A percentile compares a stretch with the other conserved stretches of the same genome.
Evolutionary conservation across 2,113 vertebrate genomes (phyloP).

Genomic region (Cygnus atratus): DNA sequence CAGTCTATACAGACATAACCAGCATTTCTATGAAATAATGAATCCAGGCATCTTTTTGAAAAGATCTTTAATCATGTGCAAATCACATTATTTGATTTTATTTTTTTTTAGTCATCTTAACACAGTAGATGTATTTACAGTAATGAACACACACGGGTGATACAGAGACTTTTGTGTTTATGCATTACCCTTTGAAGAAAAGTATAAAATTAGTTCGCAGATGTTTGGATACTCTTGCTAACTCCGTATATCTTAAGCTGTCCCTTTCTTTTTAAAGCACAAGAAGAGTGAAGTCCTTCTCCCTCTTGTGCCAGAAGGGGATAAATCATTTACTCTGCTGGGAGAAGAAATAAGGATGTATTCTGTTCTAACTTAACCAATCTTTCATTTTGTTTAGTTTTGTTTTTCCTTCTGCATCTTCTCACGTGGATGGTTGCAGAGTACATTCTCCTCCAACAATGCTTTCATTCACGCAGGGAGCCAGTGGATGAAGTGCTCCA

Average conservation of each 20-base stretch:
- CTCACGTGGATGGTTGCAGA: accelerated
- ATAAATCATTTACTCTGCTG: neutral
- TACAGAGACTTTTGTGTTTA: neutral
- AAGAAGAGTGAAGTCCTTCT: neutral
- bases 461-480: slow-evolving; percentile 78
- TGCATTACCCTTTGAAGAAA: neutral
- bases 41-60: neutral
- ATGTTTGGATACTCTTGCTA: neutral
- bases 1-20: neutral
- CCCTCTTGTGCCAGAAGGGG: neutral
- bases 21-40: neutral
- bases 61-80: neutral
- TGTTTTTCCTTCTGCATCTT: neutral
- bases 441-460: accelerated
- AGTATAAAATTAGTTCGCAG: neutral
- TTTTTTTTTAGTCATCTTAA: neutral
- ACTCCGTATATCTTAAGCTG: neutral
- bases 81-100: neutral
- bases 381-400: neutral
- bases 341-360: neutral
- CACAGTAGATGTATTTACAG: neutral
- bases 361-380: neutral
- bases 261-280: neutral
- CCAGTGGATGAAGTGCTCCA: slow-evolving; percentile 97
- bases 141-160: neutral